A percentile compares a stretch with the other conserved stretches of the same genome.
phyloP scores from a whole-genome alignment of 2,888 invertebrate species.

The Chalcosyrphus nemorum region DNA sequence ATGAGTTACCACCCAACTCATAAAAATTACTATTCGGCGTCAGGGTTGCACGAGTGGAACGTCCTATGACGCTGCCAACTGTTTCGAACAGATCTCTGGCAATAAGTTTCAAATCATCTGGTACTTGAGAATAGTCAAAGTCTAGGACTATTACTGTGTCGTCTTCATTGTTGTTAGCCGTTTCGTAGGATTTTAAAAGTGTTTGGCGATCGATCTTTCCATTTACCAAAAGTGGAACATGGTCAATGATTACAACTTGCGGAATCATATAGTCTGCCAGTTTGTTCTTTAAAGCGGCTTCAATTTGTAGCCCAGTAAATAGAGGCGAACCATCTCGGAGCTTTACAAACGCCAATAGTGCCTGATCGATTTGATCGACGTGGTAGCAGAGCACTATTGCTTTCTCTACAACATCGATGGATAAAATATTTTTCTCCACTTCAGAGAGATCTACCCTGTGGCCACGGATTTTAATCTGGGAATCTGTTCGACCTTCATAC shows the following conservation, averaged over 20 bases:
- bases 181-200: conserved; percentile 88
- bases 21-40: conserved; percentile 89
- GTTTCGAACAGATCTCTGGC: conserved; percentile 89
- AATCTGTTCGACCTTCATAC: conserved; percentile 92
- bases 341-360: conserved; percentile 88
- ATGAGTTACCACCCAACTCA: conserved; percentile 92
- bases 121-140: conserved; percentile 87
- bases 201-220: conserved; percentile 93
- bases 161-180: conserved; percentile 85
- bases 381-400: conserved; percentile 91
- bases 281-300: conserved; percentile 85
- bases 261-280: conserved; percentile 92
- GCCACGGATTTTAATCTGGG: conserved; percentile 93
- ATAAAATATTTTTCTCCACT: conserved; percentile 88
- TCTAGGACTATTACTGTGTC: conserved; percentile 84
- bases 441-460: conserved; percentile 93
- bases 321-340: conserved; percentile 82
- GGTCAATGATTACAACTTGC: conserved; percentile 88
- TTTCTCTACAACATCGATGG: conserved; percentile 87
- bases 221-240: conserved; percentile 91
- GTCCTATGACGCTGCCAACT: conserved; percentile 87
- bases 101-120: conserved; percentile 84
- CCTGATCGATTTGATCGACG: conserved; percentile 88
- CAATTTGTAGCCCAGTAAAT: conserved; percentile 85
- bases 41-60: conserved; percentile 85